A percentile compares a stretch with the other conserved stretches of the same genome.
Conservation (phyloP, 1,140 invertebrate species). For the Drosophila pseudoobscura region DNA sequence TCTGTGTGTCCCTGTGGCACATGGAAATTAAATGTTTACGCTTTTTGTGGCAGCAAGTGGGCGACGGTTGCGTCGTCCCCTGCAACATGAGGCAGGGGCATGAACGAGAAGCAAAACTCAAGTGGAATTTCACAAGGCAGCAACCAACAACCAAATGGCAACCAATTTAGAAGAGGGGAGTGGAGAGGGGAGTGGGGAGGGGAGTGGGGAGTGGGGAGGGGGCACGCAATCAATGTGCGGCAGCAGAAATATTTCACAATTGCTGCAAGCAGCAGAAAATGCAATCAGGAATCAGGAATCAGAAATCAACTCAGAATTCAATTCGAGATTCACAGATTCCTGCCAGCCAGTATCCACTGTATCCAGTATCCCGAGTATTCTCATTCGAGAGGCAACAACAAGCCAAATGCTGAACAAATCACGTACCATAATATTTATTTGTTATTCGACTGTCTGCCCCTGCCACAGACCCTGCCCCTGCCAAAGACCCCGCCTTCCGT, state of each 20-base stretch:
- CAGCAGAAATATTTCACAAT: slow-evolving; percentile 56
- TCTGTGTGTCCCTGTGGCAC: slow-evolving; percentile 35
- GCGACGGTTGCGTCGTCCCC: slow-evolving; percentile 34
- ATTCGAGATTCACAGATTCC: slow-evolving; percentile 9
- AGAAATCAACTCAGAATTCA: background rate
- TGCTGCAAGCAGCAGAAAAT: slow-evolving; percentile 38
- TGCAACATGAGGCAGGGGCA: slow-evolving; percentile 2
- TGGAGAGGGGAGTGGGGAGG: no score
- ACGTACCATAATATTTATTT: slow-evolving; percentile 77
- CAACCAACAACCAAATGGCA: slow-evolving; percentile 48
- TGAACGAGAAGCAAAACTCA: slow-evolving; percentile 1
- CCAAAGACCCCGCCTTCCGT: slow-evolving; percentile 6
- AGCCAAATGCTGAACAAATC: slow-evolving; percentile 65
- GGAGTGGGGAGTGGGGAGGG: background rate
- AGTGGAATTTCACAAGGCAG: slow-evolving; percentile 43
- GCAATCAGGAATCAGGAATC: slow-evolving; percentile 60
- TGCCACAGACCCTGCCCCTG: background rate
- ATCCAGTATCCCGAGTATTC: no score
- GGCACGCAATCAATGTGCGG: slow-evolving; percentile 52
- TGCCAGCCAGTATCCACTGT: no score
- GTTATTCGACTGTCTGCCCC: slow-evolving; percentile 41
- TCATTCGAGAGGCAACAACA: slow-evolving; percentile 49
- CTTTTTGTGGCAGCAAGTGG: slow-evolving; percentile 77
- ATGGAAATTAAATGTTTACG: slow-evolving; percentile 81
- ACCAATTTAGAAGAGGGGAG: slow-evolving; percentile 34